Base-by-base conservation (phyloP, 2,113 vertebrate genomes). In the Atlantisia rogersi region DNA sequence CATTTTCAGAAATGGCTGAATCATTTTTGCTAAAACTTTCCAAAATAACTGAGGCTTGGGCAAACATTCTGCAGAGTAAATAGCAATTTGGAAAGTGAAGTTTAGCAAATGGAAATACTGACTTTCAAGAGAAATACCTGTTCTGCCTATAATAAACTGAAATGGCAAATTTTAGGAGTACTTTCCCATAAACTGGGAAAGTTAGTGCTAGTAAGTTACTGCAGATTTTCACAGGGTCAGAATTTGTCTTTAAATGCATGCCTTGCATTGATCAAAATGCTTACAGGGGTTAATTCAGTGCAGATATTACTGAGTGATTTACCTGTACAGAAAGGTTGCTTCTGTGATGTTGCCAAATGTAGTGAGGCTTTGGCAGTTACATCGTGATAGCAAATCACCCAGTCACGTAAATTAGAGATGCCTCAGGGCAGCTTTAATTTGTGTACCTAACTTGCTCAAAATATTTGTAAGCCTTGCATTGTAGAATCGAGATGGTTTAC, bases 11-110 rank as follows among this genome's bases (percentile, higher is more conserved):
- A 96, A 95, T 89, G 88, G 95, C 90, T 97, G 96, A 96, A 93
- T 96, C 95, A 96, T 88, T 96, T 96, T 96, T 94, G 53, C 82
- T 92, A 79, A 96, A 95, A 93, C 86, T 95, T 95, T 95, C 83
- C 80, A 84, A 94, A 96, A 96, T 91, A 92, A 79, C 62, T 88
- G 69, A 92, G 73, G 15, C 53, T 92, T 82, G 22, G 50, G 83
- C 53, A 95, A 89, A 79, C 14, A 50, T 79, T 91, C 62, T 92
- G 53, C 58, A 65, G 69, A 68, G 48, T 93, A 92, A 93, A 93
- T 94, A 86, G 39, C 60, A 58, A 15, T 53, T 63, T 76, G 44
- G 70, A 81, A 79, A 84, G 58, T 1, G 2, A 89, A 88, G 67
- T 81, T 90, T 90, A 90, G 48, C 68, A 88, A 77, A 39, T 0